These are phyloP conservation scores for Cephus cinctus DNA, from an alignment of 1,140 invertebrate species.

Conservation along the genomic window DNA sequence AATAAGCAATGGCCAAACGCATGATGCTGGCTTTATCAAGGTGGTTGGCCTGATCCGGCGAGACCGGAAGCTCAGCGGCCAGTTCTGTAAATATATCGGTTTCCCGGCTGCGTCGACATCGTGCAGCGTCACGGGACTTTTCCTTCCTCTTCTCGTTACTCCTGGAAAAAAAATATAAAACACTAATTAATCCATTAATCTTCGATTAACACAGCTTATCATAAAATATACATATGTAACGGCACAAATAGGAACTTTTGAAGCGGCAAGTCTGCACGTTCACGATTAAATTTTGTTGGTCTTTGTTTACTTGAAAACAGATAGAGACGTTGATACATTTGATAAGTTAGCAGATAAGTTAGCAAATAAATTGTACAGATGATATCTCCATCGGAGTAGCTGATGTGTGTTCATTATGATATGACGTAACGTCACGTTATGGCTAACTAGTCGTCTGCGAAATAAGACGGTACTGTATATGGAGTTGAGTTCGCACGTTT, in stretches of 20 bases:
- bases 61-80: conserved; percentile 76
- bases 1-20: conserved; percentile 87
- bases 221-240: neutral
- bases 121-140: conserved; percentile 91
- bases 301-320: neutral
- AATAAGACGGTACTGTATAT: too few relatives aligned
- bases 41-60: conserved; percentile 73
- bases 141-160: conserved; percentile 96
- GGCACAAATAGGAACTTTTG: neutral
- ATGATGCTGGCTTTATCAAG: conserved; percentile 96
- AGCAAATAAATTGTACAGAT: too few relatives aligned
- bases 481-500: too few relatives aligned
- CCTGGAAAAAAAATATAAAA: conserved; percentile 61
- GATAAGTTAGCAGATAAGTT: neutral
- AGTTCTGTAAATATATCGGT: conserved; percentile 92
- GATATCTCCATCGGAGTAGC: too few relatives aligned
- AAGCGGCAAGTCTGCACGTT: neutral
- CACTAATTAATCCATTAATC: too few relatives aligned
- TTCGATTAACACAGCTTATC: neutral
- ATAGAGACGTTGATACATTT: neutral
- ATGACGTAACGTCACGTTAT: too few relatives aligned
- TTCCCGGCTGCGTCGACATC: conserved; percentile 88
- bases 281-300: neutral
- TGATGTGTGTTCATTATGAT: too few relatives aligned
- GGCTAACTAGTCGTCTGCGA: too few relatives aligned